Conservation (phyloP, 2,888 invertebrate genomes). For the Tiphia femorata region DNA sequence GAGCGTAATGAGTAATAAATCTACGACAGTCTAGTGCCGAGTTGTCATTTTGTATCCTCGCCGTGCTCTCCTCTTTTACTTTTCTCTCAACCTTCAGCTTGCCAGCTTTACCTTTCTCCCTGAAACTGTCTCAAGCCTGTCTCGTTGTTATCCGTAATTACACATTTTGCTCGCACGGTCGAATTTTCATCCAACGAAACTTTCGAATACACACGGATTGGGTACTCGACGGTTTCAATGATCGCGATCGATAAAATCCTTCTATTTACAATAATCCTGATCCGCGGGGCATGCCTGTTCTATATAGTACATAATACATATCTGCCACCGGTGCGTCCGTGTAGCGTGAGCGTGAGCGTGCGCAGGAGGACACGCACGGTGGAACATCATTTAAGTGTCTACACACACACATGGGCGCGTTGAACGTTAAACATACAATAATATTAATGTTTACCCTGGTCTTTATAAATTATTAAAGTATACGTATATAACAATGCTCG, state of each 20-base stretch:
- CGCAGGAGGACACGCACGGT: neutral
- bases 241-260: too few relatives aligned
- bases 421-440: slow-evolving; percentile 32
- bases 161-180: too few relatives aligned
- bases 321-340: too few relatives aligned
- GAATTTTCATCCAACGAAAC: too few relatives aligned
- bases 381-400: neutral
- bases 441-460: slow-evolving; percentile 51
- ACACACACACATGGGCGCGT: slow-evolving; percentile 11
- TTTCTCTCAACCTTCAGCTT: too few relatives aligned
- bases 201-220: too few relatives aligned
- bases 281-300: slow-evolving; percentile 18
- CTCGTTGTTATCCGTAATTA: too few relatives aligned
- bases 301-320: slow-evolving; percentile 26
- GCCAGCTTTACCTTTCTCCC: too few relatives aligned
- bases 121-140: too few relatives aligned
- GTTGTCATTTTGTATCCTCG: neutral
- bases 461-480: slow-evolving; percentile 46
- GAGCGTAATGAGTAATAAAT: slow-evolving; percentile 42
- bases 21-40: slow-evolving; percentile 42
- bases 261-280: slow-evolving; percentile 36
- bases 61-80: too few relatives aligned
- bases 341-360: too few relatives aligned
- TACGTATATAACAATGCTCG: slow-evolving; percentile 35
- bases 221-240: too few relatives aligned